Percentiles rank a stretch among this genome's conserved stretches.
These are phyloP conservation scores for Ispidina lecontei DNA, from an alignment of 2,797 vertebrate genomes.

Conservation along the genomic window DNA sequence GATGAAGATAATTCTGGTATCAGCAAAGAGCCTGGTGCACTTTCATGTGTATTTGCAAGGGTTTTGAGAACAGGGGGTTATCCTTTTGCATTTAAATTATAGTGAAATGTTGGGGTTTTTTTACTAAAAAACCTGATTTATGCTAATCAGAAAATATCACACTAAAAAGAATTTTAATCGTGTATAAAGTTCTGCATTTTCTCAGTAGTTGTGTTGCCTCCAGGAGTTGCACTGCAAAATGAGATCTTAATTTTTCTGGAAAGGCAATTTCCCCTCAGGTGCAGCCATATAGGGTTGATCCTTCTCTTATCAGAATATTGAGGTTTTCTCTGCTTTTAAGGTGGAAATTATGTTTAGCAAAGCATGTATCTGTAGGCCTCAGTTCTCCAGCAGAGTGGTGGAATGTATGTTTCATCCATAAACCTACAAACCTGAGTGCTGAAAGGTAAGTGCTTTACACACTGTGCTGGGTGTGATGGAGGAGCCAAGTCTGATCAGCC, in stretches of 20 bases:
- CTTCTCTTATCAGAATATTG: not conserved
- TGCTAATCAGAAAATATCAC: not conserved
- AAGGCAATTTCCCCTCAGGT: not conserved
- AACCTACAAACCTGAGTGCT: not conserved
- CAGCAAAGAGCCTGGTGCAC: not conserved
- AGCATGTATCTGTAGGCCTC: not conserved
- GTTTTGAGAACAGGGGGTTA: not conserved
- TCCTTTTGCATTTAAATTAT: not conserved
- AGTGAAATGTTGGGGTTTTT: not conserved
- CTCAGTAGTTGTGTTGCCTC: not conserved
- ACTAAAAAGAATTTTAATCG: not conserved
- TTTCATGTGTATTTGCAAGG: not conserved
- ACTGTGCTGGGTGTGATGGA: not conserved
- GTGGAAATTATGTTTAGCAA: not conserved
- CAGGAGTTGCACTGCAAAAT: not conserved
- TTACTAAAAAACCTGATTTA: not conserved
- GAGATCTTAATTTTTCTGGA: not conserved
- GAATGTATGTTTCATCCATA: not conserved
- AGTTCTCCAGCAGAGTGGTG: not conserved
- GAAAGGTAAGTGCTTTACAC: not conserved
- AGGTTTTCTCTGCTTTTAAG: not conserved
- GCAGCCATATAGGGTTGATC: not conserved
- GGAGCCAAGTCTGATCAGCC: not conserved
- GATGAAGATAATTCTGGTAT: slow-evolving; percentile 98
- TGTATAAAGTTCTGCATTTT: not conserved